Evolutionary conservation across 2,797 vertebrate genomes (phyloP), one percentile per base, ranked within the genome.

Genomic region (Periparus ater): DNA sequence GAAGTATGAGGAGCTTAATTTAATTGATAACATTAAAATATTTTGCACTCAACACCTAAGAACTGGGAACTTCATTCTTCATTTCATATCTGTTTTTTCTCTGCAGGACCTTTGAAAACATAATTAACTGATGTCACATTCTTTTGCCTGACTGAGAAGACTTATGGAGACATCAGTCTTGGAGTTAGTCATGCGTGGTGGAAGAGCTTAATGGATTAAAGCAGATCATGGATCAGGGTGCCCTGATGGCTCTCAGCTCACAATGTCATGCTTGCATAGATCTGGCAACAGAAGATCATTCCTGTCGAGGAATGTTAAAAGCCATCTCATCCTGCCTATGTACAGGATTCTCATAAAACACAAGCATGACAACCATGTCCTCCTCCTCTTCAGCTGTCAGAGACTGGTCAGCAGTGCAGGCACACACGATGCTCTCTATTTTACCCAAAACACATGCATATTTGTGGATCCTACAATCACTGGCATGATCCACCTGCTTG

Each of bases 341-440:
- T 10, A 42, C 3, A 48, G 20, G 16, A 74, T 22, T 44, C 36
- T 26, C 19, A 21, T 27, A 17, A 65, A 85, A 22, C 21, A 32
- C 3, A 16, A 40, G 17, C 0, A 4, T 40, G 44, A 4, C 5
- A 51, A 9, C 5, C 11, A 9, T 3, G 1, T 44, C 3, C 22
- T 18, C 8, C 9, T 70, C 7, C 23, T 78, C 12, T 61, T 47
- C 3, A 3, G 18, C 26, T 87, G 20, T 2, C 27, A 29, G 22
- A 70, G 14, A 16, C 15, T 27, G 15, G 17, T 25, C 38, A 38
- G 10, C 26, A 21, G 22, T 6, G n/a, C 54, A 60, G 30, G 29
- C 10, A 25, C 5, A 26, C 11, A 61, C 16, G 5, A 32, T n/a
- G 20, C 11, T 58, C 17, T 73, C 23, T 6, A 2, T 11, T 9